phyloP scores from a whole-genome alignment of 1,140 invertebrate species.

The Babylonia areolata region DNA sequence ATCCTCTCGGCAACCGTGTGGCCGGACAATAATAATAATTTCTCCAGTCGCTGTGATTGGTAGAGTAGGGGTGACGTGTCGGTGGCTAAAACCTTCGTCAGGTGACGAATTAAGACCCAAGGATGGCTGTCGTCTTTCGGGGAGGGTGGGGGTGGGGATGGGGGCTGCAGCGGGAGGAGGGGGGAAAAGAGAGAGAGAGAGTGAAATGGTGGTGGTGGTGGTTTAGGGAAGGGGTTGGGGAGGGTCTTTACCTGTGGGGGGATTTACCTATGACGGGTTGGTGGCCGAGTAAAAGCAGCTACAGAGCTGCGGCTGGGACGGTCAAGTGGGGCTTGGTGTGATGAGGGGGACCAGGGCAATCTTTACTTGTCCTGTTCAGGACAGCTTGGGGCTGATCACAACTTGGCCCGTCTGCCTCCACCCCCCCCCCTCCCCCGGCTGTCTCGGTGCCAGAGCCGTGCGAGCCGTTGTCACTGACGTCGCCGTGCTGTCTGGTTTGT shows the following conservation, averaged over 20 bases:
- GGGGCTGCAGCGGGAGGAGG: too few species aligned
- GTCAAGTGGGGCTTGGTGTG: constrained; percentile 13
- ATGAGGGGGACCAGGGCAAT: neutral
- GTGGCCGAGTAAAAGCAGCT: neutral
- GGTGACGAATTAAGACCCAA: neutral
- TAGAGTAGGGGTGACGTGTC: neutral
- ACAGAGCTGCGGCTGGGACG: neutral
- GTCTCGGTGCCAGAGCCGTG: too few species aligned
- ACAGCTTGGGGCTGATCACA: neutral
- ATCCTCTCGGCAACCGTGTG: neutral
- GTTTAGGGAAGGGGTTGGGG: neutral
- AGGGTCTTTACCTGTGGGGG: neutral
- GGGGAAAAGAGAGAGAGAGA: too few species aligned
- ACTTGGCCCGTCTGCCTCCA: neutral
- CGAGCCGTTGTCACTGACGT: neutral
- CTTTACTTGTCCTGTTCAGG: neutral
- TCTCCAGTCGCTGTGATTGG: neutral
- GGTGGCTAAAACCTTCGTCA: constrained; percentile 10
- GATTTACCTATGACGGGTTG: constrained; percentile 11
- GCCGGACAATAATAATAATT: too few species aligned
- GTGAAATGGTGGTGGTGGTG: too few species aligned
- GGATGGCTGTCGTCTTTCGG: neutral
- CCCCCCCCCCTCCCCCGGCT: too few species aligned
- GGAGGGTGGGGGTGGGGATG: neutral
- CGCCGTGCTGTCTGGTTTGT: neutral